Evolutionary conservation across 2,888 invertebrate genomes (phyloP).

Genomic region (Thecophora atra): DNA sequence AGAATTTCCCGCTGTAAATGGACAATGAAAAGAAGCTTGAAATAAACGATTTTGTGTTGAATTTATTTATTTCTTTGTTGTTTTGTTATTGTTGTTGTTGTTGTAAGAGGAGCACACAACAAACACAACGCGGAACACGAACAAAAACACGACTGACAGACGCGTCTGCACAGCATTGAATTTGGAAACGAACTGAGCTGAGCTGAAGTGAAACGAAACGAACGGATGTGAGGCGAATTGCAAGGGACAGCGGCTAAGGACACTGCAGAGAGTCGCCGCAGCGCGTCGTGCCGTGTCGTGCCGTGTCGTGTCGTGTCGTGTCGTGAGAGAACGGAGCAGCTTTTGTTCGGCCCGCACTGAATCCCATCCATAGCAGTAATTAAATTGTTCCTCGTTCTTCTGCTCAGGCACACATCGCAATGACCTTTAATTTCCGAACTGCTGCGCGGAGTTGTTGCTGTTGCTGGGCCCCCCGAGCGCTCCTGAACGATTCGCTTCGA

Average conservation of each 20-base stretch:
- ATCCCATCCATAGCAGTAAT: not conserved
- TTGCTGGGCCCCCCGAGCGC: not conserved
- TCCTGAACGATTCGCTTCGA: not conserved
- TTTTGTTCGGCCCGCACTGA: too few species aligned
- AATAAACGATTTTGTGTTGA: too few species aligned
- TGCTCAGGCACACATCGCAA: not conserved
- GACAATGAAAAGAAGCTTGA: too few species aligned
- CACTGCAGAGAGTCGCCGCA: not conserved
- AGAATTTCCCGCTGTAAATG: not conserved
- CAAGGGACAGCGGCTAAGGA: slow-evolving; percentile 7
- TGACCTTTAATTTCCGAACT: slow-evolving; percentile 16
- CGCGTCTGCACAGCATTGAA: slow-evolving; percentile 47
- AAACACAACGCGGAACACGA: slow-evolving; percentile 55
- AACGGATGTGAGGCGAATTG: slow-evolving; percentile 4
- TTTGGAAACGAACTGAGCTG: slow-evolving; percentile 51
- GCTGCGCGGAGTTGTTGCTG: not conserved
- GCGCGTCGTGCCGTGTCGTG: too few species aligned
- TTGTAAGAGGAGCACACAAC: slow-evolving; percentile 23
- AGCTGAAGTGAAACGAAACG: not conserved
- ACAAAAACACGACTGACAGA: slow-evolving; percentile 61
- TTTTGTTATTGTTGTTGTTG: not conserved
- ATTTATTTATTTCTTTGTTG: not conserved
- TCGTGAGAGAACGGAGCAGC: slow-evolving; percentile 5
- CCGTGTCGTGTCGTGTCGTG: too few species aligned
- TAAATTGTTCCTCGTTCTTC: not conserved